phyloP scores from a whole-genome alignment of 1,140 invertebrate genomes.

The Gryllus bimaculatus region DNA sequence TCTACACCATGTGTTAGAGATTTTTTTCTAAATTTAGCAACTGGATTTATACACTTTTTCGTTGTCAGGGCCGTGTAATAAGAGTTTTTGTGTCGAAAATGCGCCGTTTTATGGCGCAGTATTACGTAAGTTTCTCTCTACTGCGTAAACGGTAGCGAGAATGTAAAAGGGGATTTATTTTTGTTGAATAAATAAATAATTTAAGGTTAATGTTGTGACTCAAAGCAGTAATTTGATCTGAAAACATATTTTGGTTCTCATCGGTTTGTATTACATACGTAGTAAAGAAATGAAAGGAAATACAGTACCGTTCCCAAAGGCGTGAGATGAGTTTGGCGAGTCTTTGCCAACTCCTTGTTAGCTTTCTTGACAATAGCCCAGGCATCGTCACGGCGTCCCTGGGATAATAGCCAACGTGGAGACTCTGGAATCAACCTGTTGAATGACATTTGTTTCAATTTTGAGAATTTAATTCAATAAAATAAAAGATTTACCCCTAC shows the following conservation, averaged over 20 bases:
- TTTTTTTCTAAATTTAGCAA: no score
- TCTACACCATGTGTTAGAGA: no score
- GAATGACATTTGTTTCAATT: not conserved
- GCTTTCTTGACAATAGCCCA: slow-evolving; percentile 27
- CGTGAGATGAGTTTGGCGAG: not conserved
- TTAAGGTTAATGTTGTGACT: no score
- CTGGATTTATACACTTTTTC: no score
- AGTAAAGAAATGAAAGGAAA: not conserved
- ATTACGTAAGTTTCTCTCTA: no score
- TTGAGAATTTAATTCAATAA: not conserved
- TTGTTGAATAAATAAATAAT: no score
- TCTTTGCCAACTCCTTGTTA: slow-evolving; percentile 22
- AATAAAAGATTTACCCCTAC: not conserved
- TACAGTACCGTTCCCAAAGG: not conserved
- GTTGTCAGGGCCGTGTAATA: no score
- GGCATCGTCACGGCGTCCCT: slow-evolving; percentile 32
- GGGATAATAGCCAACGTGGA: slow-evolving; percentile 37
- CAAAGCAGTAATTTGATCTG: no score
- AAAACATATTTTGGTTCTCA: not conserved
- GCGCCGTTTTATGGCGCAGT: no score
- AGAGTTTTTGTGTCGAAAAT: no score
- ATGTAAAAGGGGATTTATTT: no score
- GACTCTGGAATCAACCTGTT: slow-evolving; percentile 39
- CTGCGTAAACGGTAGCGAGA: no score
- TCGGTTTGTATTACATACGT: not conserved